Conservation (phyloP, 2,113 vertebrate genomes). For the Corvus moneduloides region DNA sequence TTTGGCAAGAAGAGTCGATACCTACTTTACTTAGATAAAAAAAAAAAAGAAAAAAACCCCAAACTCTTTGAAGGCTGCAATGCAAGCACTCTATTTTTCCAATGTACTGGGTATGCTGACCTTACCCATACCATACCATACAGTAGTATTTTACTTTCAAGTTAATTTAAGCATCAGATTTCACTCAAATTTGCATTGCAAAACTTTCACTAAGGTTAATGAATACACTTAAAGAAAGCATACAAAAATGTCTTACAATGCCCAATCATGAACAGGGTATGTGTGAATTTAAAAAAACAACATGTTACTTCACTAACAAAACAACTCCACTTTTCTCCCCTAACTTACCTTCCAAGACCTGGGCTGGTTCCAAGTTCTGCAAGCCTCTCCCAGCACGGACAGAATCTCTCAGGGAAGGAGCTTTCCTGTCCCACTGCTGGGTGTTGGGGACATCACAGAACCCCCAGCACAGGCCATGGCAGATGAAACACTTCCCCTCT, state of each 20-base stretch:
- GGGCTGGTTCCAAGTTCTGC: background rate
- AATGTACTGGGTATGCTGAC: background rate
- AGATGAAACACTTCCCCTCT: background rate
- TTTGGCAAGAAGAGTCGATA: conserved; percentile 41
- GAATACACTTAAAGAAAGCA: conserved; percentile 8
- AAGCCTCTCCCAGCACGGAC: background rate
- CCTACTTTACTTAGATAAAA: background rate
- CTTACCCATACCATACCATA: background rate
- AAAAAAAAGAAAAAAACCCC: background rate
- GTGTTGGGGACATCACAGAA: background rate
- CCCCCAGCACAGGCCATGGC: background rate
- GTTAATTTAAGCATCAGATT: background rate
- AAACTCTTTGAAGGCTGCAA: conserved; percentile 25
- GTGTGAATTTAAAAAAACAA: background rate
- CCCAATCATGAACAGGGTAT: background rate
- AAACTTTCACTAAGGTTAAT: conserved; percentile 4
- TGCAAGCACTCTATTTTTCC: background rate
- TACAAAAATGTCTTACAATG: background rate
- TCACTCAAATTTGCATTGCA: background rate
- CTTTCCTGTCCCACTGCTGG: background rate
- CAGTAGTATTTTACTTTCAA: background rate
- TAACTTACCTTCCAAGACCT: conserved; percentile 37
- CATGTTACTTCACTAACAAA: background rate
- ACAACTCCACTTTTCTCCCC: background rate
- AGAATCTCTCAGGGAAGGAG: background rate